phyloP scores from a whole-genome alignment of 1,140 invertebrate species.

The Calosoma granatense region DNA sequence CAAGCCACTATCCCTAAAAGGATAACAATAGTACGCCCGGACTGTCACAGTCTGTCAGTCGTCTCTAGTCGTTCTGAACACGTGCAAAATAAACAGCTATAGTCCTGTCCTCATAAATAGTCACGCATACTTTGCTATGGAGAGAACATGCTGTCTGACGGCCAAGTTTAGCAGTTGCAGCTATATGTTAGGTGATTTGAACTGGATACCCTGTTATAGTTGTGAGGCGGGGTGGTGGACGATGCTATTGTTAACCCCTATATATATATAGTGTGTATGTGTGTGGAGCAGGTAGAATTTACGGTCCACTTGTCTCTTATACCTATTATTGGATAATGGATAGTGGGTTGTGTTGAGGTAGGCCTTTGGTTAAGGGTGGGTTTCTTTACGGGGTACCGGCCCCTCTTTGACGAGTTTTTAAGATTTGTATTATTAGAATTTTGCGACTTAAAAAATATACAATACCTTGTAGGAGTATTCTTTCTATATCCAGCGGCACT shows the following conservation, averaged over 20 bases:
- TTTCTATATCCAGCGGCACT: too few species aligned
- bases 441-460: constrained; percentile 4
- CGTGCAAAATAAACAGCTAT: neutral
- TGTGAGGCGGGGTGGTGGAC: neutral
- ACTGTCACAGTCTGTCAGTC: neutral
- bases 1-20: neutral
- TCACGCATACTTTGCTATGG: too few species aligned
- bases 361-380: constrained; percentile 6
- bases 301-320: constrained; percentile 25
- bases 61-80: neutral
- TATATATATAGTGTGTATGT: too few species aligned
- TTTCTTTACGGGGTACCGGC: neutral
- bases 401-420: constrained; percentile 4
- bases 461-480: neutral
- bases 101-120: neutral
- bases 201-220: neutral
- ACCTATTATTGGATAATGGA: constrained; percentile 26
- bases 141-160: too few species aligned
- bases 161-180: too few species aligned
- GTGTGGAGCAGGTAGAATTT: constrained; percentile 14
- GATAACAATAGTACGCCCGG: neutral
- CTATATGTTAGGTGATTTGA: neutral
- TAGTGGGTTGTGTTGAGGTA: constrained; percentile 14
- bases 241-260: neutral
- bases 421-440: constrained; percentile 5